Evolutionary conservation across 2,797 vertebrate genomes (phyloP).

Genomic region (Mormyrops attenuatus): DNA sequence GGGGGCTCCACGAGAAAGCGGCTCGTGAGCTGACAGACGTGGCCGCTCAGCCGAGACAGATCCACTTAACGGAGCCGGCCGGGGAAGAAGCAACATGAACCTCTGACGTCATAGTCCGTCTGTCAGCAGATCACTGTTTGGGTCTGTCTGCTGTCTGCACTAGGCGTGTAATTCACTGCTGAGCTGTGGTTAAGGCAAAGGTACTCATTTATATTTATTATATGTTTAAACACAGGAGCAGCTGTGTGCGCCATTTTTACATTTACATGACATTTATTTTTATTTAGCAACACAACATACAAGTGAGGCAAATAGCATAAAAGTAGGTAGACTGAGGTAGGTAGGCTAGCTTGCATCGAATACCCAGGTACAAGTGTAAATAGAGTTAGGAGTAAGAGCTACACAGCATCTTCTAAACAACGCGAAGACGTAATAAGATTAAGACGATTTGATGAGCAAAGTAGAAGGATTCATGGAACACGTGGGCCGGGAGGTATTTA

Average conservation of each 20-base stretch:
- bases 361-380: neutral
- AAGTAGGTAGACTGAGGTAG: neutral
- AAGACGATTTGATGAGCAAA: neutral
- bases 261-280: neutral
- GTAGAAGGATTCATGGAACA: neutral
- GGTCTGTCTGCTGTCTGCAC: neutral
- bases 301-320: neutral
- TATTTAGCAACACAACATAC: neutral
- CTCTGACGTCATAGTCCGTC: slow-evolving; percentile 31
- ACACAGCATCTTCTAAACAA: neutral
- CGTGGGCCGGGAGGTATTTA: neutral
- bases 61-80: slow-evolving; percentile 59
- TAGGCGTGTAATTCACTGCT: neutral
- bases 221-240: neutral
- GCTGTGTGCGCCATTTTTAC: neutral
- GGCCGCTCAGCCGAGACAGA: slow-evolving; percentile 45
- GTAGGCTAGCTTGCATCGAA: neutral
- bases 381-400: neutral
- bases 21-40: slow-evolving; percentile 26
- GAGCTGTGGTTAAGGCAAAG: neutral
- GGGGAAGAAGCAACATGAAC: slow-evolving; percentile 38
- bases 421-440: neutral
- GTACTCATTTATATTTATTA: neutral
- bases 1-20: slow-evolving; percentile 6
- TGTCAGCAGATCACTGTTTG: slow-evolving; percentile 35